phyloP scores from a whole-genome alignment of 1,140 invertebrate species.

The Telenomus remus region DNA sequence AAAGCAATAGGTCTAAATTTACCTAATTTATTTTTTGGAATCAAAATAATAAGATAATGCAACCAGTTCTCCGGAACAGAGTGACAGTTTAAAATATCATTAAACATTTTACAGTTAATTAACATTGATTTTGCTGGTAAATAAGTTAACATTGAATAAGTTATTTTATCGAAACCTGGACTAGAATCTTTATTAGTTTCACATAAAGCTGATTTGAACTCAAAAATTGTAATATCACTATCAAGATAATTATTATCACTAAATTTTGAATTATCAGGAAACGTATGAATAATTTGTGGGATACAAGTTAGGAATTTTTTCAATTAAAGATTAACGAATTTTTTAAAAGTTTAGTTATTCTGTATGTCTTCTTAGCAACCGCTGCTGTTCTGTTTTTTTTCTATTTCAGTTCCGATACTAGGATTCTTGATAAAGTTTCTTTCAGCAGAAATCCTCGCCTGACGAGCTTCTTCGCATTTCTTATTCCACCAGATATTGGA shows the following conservation, averaged over 20 bases:
- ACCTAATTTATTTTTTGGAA: conserved; percentile 21
- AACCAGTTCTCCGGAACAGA: conserved; percentile 6
- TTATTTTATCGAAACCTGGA: conserved; percentile 4
- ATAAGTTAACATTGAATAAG: not conserved
- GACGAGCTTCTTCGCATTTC: too few relatives aligned
- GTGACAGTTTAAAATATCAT: conserved; percentile 1
- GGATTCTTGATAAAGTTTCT: conserved; percentile 10
- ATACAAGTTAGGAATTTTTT: too few relatives aligned
- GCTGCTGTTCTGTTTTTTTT: conserved; percentile 12
- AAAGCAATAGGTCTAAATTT: conserved; percentile 38
- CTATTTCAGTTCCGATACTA: not conserved
- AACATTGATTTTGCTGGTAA: not conserved
- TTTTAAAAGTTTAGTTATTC: conserved; percentile 7
- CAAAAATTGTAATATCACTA: not conserved
- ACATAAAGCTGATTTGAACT: not conserved
- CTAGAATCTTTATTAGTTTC: not conserved
- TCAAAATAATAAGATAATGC: conserved; percentile 6
- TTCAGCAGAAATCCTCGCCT: conserved; percentile 1
- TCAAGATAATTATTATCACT: too few relatives aligned
- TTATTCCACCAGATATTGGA: too few relatives aligned
- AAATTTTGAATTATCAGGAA: too few relatives aligned
- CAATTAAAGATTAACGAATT: conserved; percentile 5
- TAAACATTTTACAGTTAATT: not conserved
- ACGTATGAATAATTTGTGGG: too few relatives aligned
- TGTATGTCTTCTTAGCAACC: conserved; percentile 16